Evolutionary conservation across 2,113 vertebrate genomes (phyloP), one percentile per base, ranked within the genome.

Genomic region (Arvicanthis niloticus): DNA sequence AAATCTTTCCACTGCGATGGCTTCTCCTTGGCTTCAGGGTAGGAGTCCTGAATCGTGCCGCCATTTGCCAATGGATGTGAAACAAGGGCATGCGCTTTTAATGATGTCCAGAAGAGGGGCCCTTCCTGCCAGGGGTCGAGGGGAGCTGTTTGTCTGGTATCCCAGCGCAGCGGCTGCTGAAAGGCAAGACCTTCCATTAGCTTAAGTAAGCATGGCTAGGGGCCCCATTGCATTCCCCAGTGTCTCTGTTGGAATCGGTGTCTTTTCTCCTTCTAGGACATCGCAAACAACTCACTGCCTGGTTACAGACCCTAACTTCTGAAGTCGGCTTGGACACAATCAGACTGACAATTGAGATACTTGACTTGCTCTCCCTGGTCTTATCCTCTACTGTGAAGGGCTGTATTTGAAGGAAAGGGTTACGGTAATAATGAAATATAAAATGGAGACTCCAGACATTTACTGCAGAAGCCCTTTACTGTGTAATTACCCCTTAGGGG

Each of bases 151-250:
- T 99, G 99, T 99, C 98, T 98, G 96, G 99, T 99, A 98, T 99
- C 99, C 99, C 97, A 97, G 99, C 98, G 98, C 98, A 98, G 98
- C 98, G 98, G 97, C 98, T 97, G 97, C 98, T 99, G 99, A 99
- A 99, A 99, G 99, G 99, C 99, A 99, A 99, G 99, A 99, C 98
- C 99, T 99, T 91, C 99, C 99, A 99, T 99, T 99, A 99, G 99
- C 99, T 99, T 99, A 99, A 99, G 99, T 98, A 99, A 99, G 99
- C 99, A 99, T 93, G 96, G 98, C 94, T 95, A 98, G 99, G 98
- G 99, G 98, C 98, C 97, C 97, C 97, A 99, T 99, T 98, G 98
- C 99, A 99, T 99, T 99, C 99, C 99, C 98, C 92, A 98, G 98
- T 98, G 99, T 99, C 99, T 98, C 99, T 99, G 98, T 99, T 99